These are phyloP conservation scores for Macrocentrus cingulum DNA, from an alignment of 1,140 invertebrate species.

Conservation along the genomic window DNA sequence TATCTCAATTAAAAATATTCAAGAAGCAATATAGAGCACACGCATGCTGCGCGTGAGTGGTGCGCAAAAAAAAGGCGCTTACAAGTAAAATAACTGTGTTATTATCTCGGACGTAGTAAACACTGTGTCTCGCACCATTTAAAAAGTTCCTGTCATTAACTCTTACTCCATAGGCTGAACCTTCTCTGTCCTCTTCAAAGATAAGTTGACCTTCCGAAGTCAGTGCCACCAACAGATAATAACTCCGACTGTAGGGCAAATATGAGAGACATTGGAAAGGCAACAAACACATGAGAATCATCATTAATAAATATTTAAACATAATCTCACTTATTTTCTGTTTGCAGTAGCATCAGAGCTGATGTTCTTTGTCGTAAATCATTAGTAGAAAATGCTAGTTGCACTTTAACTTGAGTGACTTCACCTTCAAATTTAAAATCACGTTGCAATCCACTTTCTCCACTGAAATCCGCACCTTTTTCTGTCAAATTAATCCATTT, in stretches of 20 bases:
- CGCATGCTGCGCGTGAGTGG: too few species aligned
- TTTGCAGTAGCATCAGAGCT: conserved; percentile 75
- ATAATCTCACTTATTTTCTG: conserved; percentile 71
- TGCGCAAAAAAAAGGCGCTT: conserved; percentile 14
- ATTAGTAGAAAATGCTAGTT: conserved; percentile 80
- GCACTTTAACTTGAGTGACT: conserved; percentile 74
- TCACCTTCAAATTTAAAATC: conserved; percentile 72
- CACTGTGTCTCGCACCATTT: conserved; percentile 80
- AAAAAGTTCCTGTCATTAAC: conserved; percentile 77
- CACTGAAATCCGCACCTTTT: conserved; percentile 85
- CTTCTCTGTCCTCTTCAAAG: conserved; percentile 82
- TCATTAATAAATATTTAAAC: background rate
- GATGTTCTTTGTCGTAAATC: conserved; percentile 75
- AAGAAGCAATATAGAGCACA: too few species aligned
- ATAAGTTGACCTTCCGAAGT: conserved; percentile 79
- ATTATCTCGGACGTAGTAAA: conserved; percentile 77
- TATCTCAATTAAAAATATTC: too few species aligned
- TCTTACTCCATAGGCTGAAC: conserved; percentile 69
- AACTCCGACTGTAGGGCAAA: conserved; percentile 65
- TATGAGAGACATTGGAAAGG: background rate
- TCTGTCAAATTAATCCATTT: conserved; percentile 67
- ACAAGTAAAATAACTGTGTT: conserved; percentile 70
- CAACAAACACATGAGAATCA: background rate
- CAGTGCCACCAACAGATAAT: conserved; percentile 79
- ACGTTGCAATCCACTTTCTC: conserved; percentile 77